A percentile compares a stretch with the other conserved stretches of the same genome.
These are phyloP conservation scores for Macrocentrus cingulum DNA, from an alignment of 1,140 invertebrate species.

Conservation along the genomic window DNA sequence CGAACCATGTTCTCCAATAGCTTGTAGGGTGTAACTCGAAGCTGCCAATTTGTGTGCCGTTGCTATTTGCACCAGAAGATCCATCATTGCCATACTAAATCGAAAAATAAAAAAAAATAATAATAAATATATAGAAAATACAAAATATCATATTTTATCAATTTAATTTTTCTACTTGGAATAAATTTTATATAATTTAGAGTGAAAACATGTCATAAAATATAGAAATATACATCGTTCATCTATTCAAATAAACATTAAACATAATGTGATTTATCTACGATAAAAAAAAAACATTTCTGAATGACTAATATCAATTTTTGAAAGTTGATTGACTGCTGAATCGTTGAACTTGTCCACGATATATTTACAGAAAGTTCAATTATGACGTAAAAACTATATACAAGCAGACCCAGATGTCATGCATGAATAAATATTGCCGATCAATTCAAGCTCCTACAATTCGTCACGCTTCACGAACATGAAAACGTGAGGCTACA, in stretches of 20 bases:
- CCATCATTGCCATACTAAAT: constrained; percentile 81
- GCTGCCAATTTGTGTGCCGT: constrained; percentile 74
- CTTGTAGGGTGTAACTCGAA: constrained; percentile 71
- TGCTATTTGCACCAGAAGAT: constrained; percentile 76
- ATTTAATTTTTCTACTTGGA: too few species aligned
- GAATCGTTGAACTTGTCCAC: background rate
- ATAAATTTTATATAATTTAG: too few species aligned
- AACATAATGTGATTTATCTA: too few species aligned
- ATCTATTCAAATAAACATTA: too few species aligned
- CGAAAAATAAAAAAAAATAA: constrained; percentile 34
- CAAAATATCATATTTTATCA: too few species aligned
- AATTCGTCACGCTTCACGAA: background rate
- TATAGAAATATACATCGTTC: too few species aligned
- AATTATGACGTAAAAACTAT: constrained; percentile 2
- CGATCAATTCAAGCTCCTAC: constrained; percentile 10
- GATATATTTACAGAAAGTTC: background rate
- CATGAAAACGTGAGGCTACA: background rate
- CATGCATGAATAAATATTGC: constrained; percentile 21
- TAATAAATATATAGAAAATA: too few species aligned
- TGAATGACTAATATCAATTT: too few species aligned
- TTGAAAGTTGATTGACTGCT: too few species aligned
- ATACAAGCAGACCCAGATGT: constrained; percentile 13
- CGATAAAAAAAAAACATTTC: too few species aligned
- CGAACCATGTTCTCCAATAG: constrained; percentile 65
- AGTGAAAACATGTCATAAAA: too few species aligned